Conservation (phyloP, 1,140 invertebrate species). For the Macrocentrus cingulum region DNA sequence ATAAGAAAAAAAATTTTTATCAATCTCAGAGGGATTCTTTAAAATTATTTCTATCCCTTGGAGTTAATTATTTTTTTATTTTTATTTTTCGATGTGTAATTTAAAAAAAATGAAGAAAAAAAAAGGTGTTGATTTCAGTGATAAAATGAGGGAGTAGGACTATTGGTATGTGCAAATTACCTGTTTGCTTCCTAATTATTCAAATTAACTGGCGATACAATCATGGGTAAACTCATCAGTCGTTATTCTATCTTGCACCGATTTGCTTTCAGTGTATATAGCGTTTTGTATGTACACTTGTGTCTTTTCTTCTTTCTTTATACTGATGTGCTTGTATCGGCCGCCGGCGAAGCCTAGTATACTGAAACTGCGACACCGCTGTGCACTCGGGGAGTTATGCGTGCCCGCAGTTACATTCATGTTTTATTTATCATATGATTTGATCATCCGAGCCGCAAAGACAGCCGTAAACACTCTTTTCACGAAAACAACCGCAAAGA, state of each 20-base stretch:
- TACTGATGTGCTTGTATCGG: not conserved
- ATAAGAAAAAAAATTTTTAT: no score
- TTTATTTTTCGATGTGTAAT: no score
- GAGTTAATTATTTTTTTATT: no score
- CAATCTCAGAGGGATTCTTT: no score
- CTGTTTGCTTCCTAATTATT: conserved; percentile 17
- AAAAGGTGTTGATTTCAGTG: no score
- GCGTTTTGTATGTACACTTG: no score
- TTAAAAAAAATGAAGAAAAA: no score
- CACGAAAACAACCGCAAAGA: no score
- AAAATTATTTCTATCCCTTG: no score
- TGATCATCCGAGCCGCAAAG: not conserved
- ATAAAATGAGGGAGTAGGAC: not conserved
- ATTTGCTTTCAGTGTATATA: no score
- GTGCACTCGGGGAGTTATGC: not conserved
- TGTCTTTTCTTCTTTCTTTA: not conserved
- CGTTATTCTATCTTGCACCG: not conserved
- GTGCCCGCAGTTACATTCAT: conserved; percentile 6
- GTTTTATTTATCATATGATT: conserved; percentile 5
- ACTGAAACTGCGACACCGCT: not conserved
- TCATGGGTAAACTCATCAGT: not conserved
- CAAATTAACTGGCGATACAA: conserved; percentile 26
- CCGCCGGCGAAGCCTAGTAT: not conserved
- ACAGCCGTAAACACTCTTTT: not conserved
- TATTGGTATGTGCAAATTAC: conserved; percentile 19